Evolutionary conservation across 1,140 invertebrate species (phyloP), one percentile per base, ranked within the genome.

Genomic region (Vanessa atalanta): DNA sequence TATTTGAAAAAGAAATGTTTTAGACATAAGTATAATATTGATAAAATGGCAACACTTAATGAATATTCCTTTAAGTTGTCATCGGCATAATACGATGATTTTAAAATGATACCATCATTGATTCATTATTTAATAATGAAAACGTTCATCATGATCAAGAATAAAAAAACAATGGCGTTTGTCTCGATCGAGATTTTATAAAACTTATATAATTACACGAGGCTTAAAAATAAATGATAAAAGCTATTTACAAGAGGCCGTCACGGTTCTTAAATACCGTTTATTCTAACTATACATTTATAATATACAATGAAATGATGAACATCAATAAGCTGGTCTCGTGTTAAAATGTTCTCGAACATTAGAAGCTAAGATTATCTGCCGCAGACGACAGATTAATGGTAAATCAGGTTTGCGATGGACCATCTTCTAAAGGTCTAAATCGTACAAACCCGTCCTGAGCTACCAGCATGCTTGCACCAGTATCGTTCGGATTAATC

Each of bases 361-460:
- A 3, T 70, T 65, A 91, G 76, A 90, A 92, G 80, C 79, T 86
- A 66, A 91, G 78, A 57, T 85, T 76, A 72, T 89, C 88, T 87
- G 87, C 73, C 85, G 80, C 67, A 8, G 70, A 61, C 48, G 88
- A 84, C 88, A 90, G 88, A 67, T 79, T 86, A 15, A 90, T 89
- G 68, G 88, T 88, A 72, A 91, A 93, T 93, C 93, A 93, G 77
- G 92, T 93, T 81, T 93, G 92, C 78, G 88, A 86, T 15, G 89
- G 84, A 16, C 93, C 95, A 76, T 94, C 95, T 50, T 95, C 95
- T 65, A 96, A 83, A 13, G 95, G 95, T 47, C 96, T 94, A 92
- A 97, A 97, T 66, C 97, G 93, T 2, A 97, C 95, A 85, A 97
- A 97, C 1, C 97, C 97, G 79, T 97, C 96, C 81, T 98, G 97